These are phyloP conservation scores for Blomia tropicalis DNA, from an alignment of 2,888 invertebrate genomes.

Conservation along the genomic window DNA sequence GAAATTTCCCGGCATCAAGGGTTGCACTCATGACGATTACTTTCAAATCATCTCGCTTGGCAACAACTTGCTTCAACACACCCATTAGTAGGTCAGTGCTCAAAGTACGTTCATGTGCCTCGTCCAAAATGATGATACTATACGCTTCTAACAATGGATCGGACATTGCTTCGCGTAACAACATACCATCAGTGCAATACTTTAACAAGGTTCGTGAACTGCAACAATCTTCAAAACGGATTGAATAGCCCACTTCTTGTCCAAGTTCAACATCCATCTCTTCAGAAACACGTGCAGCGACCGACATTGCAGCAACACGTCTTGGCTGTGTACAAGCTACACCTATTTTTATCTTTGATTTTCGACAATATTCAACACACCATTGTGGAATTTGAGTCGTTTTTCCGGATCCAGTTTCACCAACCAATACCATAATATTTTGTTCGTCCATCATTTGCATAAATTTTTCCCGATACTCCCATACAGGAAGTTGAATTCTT, in stretches of 20 bases:
- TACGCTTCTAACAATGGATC: conserved; percentile 93
- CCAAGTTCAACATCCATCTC: conserved; percentile 94
- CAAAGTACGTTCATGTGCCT: conserved; percentile 94
- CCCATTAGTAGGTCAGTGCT: conserved; percentile 99
- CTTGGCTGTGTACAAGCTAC: conserved; percentile 95
- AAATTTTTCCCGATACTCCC: conserved; percentile 92
- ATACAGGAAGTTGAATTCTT: conserved; percentile 77
- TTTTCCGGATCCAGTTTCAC: conserved; percentile 99
- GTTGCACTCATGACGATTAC: conserved; percentile 99
- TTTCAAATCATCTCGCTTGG: conserved; percentile 78
- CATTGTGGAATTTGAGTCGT: conserved; percentile 93
- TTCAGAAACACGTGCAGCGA: conserved; percentile 93
- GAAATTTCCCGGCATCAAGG: conserved; percentile 96
- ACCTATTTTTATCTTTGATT: conserved; percentile 41
- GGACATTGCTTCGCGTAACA: conserved; percentile 95
- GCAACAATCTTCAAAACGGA: conserved; percentile 97
- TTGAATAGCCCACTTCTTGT: conserved; percentile 84
- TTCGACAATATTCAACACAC: conserved; percentile 59
- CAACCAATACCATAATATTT: conserved; percentile 88
- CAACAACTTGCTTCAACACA: conserved; percentile 86
- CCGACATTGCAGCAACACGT: conserved; percentile 97
- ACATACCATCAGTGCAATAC: conserved; percentile 99
- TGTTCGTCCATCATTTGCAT: conserved; percentile 78
- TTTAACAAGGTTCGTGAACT: conserved; percentile 82
- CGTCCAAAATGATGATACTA: conserved; percentile 85